Base-by-base conservation (phyloP, 2,888 invertebrate genomes). In the Lepidocyrtoides sp. region DNA sequence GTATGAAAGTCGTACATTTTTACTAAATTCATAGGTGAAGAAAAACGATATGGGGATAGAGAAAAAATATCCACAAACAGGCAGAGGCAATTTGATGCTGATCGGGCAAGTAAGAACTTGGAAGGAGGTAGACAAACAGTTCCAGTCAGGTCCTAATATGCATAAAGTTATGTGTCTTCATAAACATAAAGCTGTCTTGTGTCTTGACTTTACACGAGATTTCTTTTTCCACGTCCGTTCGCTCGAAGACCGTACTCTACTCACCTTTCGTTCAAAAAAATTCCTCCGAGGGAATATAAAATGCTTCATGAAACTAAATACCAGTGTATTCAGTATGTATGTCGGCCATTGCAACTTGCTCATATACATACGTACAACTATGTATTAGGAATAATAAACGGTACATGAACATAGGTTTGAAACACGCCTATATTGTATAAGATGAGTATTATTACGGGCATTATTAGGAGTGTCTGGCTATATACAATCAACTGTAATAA, bases 121-220 rank as follows among this genome's bases (percentile, higher is more conserved):
- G 83, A 83, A 77, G 89, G 77, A 83, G 83, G 89, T 36, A 89
- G 69, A 63, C 77, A 89, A 89, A 48, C 83, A 75, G 89, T 89
- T 83, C 82, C 83, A 89, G 83, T 83, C 83, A 83, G 60, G 89
- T 72, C 83, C 89, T 89, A 89, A 89, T 89, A 89, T 83, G 89
- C 89, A 83, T 89, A 77, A 89, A 89, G 89, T 89, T 89, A 89
- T 89, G 89, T 89, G 77, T 89, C 89, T 89, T 89, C 83, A 89
- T 89, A 89, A 89, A 83, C 82, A 89, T 77, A 83, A 89, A 83
- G 69, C 44, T 36, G 81, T 89, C 81, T 89, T 29, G 57, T 66
- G 41, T 51, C 82, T 82, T 81, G 81, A 82, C 81, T 81, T 89
- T 57, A 66, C 72, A 54, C 82, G 57, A 89, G 51, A 66, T 86